Base-by-base conservation (phyloP, 2,113 vertebrate genomes). In the Xiphophorus maculatus region DNA sequence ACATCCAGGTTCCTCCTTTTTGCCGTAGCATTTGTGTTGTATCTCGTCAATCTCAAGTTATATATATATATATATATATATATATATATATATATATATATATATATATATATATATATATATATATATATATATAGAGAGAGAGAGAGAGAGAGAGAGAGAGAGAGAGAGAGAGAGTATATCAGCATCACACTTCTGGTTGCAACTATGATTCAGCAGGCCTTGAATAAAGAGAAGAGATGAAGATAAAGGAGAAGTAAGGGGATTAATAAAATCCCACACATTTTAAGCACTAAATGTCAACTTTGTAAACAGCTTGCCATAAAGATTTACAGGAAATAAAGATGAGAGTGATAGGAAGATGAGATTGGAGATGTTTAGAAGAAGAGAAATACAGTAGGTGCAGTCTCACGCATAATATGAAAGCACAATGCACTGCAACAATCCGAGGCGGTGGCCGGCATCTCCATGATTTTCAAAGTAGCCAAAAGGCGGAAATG, bases 251-350 rank as follows among this genome's bases (percentile, higher is more conserved):
- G 74, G 27, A 25, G 62, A 27, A 74, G 71, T 80, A 71, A 80
- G 17, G 30, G 32, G 66, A 89, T 85, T 80, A 80, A 84, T 83
- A 83, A 63, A 51, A 84, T 82, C 35, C 58, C 22, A 27, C 65
- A 29, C 81, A 84, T 87, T 84, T 81, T 71, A 42, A 62, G 73
- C 44, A 68, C 74, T 27, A 32, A 48, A 63, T 85, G 79, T 77
- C 80, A 79, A 67, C 70, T 82, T 65, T 76, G 68, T 84, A 85
- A 91, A 85, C 79, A 88, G 76, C 72, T 84, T 85, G 85, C 79
- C 84, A 84, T 83, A 54, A 74, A 88, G 80, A 83, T 89, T 90
- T 90, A 87, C 84, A 87, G 84, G 81, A 90, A 86, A 87, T 82
- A 79, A 79, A 83, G 79, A 87, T 81, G 83, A 90, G 79, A 82